Evolutionary conservation across 1,140 invertebrate species (phyloP), one percentile per base, ranked within the genome.

Genomic region (Mizuhopecten yessoensis): DNA sequence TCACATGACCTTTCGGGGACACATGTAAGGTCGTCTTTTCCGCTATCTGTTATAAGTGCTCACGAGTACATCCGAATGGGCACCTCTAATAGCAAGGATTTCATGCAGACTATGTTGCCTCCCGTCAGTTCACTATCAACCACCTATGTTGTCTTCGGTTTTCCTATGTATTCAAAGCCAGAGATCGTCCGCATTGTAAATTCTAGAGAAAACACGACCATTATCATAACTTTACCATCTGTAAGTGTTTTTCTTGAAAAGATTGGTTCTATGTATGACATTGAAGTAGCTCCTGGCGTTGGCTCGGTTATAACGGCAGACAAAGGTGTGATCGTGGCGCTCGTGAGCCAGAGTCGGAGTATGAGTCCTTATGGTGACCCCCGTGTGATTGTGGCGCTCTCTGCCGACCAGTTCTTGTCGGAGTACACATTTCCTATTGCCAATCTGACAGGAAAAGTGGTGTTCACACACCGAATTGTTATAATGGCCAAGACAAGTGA

Each of bases 371-470:
- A 29, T n/a, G 57, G 57, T 29, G 57, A 75, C n/a, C 57, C 57
- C n/a, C 57, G 57, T 75, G 3, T 75, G 23, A 29, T 75, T n/a
- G n/a, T 75, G 23, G 57, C 57, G 11, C 57, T 17, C 11, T 75
- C 57, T 29, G 9, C n/a, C 0, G 57, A 75, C 29, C 57, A 75
- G 7, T 75, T 75, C n/a, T n/a, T 75, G n/a, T 75, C 57, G 57
- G 57, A 75, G 57, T 75, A 75, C 29, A 75, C 57, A n/a, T 75
- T 75, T 29, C 57, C 57, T 75, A 75, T 75, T 29, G 57, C 57
- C 57, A 75, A 75, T 29, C n/a, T 75, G 57, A 75, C 57, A 5
- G 57, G 57, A 29, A 75, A 75, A 75, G 5, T 75, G 29, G 1
- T 5, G 15, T 75, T 5, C 57, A 7, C 17, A 29, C 57, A 75